Percentiles rank a stretch among this genome's conserved stretches.
These are phyloP conservation scores for Trigoniulus corallinus DNA, from an alignment of 1,140 invertebrate genomes.

Conservation along the genomic window DNA sequence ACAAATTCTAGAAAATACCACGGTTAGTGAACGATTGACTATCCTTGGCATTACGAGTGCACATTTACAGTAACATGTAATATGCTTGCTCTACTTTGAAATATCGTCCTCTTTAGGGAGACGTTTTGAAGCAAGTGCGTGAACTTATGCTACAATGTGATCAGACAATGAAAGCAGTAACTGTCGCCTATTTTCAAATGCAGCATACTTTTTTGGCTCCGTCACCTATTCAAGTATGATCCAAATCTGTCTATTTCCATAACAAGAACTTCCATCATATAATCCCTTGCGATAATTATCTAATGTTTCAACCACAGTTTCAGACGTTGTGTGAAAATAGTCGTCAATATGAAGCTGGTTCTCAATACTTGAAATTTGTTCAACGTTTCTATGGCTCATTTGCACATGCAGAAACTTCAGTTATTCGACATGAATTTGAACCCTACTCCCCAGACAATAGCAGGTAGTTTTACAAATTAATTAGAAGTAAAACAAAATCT, in stretches of 20 bases:
- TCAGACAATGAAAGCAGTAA: slow-evolving; percentile 34
- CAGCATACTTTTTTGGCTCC: slow-evolving; percentile 32
- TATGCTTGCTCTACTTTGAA: too few species aligned
- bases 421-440: slow-evolving; percentile 30
- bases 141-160: slow-evolving; percentile 35
- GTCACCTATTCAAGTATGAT: slow-evolving; percentile 31
- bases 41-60: too few species aligned
- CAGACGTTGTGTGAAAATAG: slow-evolving; percentile 34
- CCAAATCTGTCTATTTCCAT: slow-evolving; percentile 2
- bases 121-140: slow-evolving; percentile 29
- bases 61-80: too few species aligned
- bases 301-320: slow-evolving; percentile 24
- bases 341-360: slow-evolving; percentile 33
- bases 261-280: too few species aligned
- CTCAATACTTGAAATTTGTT: slow-evolving; percentile 35
- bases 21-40: slow-evolving; percentile 19
- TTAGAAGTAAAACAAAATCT: too few species aligned
- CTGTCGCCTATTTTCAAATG: slow-evolving; percentile 36
- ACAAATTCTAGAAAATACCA: slow-evolving; percentile 26
- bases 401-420: slow-evolving; percentile 2
- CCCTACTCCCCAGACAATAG: slow-evolving; percentile 19
- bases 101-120: slow-evolving; percentile 22
- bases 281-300: not conserved
- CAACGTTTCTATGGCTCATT: slow-evolving; percentile 22
- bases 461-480: too few species aligned